Conservation (phyloP, 2,888 invertebrate species). For the Ctena decussata region DNA sequence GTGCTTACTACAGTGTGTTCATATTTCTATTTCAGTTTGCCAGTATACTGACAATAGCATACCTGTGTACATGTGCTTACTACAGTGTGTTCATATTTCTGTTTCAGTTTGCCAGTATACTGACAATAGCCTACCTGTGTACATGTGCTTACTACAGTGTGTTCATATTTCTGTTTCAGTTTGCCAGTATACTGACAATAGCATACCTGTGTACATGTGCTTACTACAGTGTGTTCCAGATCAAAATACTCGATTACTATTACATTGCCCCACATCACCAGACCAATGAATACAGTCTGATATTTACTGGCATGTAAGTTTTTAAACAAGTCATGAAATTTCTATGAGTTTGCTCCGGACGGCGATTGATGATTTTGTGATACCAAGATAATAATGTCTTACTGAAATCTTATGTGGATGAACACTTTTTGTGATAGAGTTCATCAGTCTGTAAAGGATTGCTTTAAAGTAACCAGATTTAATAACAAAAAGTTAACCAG, state of each 20-base stretch:
- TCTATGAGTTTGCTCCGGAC: too few species aligned
- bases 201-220: constrained; percentile 99
- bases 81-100: constrained; percentile 90
- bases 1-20: too few species aligned
- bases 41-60: constrained; percentile 96
- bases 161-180: constrained; percentile 88
- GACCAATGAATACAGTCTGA: constrained; percentile 99
- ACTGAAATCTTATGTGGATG: too few species aligned
- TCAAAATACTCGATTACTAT: constrained; percentile 98
- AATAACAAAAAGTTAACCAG: too few species aligned
- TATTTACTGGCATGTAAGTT: constrained; percentile 98
- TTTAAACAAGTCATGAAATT: too few species aligned
- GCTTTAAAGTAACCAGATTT: too few species aligned
- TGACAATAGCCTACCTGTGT: constrained; percentile 97
- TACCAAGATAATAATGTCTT: too few species aligned
- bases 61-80: constrained; percentile 99
- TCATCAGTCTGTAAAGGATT: too few species aligned
- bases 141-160: constrained; percentile 97
- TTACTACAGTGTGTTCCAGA: constrained; percentile 98
- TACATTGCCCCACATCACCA: constrained; percentile 99
- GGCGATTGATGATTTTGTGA: too few species aligned
- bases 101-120: constrained; percentile 94
- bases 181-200: constrained; percentile 96
- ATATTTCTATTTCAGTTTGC: constrained; percentile 90
- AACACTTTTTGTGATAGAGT: too few species aligned